phyloP scores from a whole-genome alignment of 1,140 invertebrate genomes.

The Drosophila nigromelanica region DNA sequence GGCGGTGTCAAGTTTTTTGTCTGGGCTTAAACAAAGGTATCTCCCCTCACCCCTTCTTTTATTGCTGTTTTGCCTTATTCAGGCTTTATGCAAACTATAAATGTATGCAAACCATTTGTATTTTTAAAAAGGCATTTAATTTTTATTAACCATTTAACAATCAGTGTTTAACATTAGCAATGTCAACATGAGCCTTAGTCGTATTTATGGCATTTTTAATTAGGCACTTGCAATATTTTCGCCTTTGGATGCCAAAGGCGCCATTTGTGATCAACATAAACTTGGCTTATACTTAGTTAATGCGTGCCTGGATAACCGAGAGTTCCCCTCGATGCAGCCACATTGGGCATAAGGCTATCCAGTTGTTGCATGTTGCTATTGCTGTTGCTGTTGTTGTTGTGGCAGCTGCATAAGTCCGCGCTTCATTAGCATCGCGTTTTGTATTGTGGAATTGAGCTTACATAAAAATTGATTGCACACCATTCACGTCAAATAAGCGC shows the following conservation, averaged over 20 bases:
- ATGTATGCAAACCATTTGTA: constrained; percentile 44
- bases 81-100: constrained; percentile 46
- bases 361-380: constrained; percentile 19
- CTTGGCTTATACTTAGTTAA: constrained; percentile 39
- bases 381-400: constrained; percentile 4
- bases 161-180: constrained; percentile 49
- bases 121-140: constrained; percentile 62
- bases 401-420: constrained; percentile 34
- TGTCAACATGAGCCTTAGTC: constrained; percentile 39
- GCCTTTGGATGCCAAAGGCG: constrained; percentile 24
- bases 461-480: constrained; percentile 71
- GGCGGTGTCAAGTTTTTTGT: constrained; percentile 19
- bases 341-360: constrained; percentile 60
- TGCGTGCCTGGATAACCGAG: constrained; percentile 30
- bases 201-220: constrained; percentile 76
- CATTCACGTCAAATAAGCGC: constrained; percentile 55
- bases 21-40: constrained; percentile 32
- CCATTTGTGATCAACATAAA: constrained; percentile 35
- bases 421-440: constrained; percentile 74
- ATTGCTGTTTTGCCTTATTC: constrained; percentile 38
- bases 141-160: constrained; percentile 19
- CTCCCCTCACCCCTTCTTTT: not conserved
- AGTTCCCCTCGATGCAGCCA: constrained; percentile 4
- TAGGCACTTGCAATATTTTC: constrained; percentile 48
- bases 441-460: constrained; percentile 63